Evolutionary conservation across 2,888 invertebrate genomes (phyloP), one percentile per base, ranked within the genome.

Genomic region (Hypsopygia costalis): DNA sequence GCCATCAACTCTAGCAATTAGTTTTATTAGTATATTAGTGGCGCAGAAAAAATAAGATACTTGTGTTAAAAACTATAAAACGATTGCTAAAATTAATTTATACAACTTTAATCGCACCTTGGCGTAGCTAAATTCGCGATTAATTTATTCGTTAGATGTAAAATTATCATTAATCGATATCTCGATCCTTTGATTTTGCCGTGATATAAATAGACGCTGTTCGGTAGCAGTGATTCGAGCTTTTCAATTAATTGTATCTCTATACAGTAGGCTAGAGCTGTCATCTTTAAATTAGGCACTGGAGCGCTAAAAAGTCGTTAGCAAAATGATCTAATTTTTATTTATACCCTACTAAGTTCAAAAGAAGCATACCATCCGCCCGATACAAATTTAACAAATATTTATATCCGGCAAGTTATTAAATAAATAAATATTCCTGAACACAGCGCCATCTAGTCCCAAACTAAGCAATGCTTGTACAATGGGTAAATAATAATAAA

Each of bases 121-220:
- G 37, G 32, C 32, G 31, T 34, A 21, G 36, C 12, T 41, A 34
- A 38, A 44, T 45, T 44, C 35, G 37, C 9, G 10, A 31, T 27
- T 27, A n/a, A n/a, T n/a, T 16, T 36, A 46, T 46, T 42, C 44
- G 44, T 41, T 36, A 36, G 41, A 36, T 34, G 30, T 36, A 30
- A 47, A 29, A 34, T 28, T 37, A 44, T 43, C 40, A 25, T 3
- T 36, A 27, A 41, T 48, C 46, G 44, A 49, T 51, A 53, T 51
- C 51, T 29, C 8, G 16, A 32, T 32, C 35, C 44, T 51, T 51
- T 61, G 62, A 62, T 62, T 55, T 35, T 44, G 46, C 68, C 60
- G 67, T 57, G 34, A 62, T 62, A 60, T 70, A 69, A 73, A 61
- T 62, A 56, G 51, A 49, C 43, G 53, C 52, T 56, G 62, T 58